phyloP scores from a whole-genome alignment of 92 coral and sea anemone species.

The Paragorgia papillata region DNA sequence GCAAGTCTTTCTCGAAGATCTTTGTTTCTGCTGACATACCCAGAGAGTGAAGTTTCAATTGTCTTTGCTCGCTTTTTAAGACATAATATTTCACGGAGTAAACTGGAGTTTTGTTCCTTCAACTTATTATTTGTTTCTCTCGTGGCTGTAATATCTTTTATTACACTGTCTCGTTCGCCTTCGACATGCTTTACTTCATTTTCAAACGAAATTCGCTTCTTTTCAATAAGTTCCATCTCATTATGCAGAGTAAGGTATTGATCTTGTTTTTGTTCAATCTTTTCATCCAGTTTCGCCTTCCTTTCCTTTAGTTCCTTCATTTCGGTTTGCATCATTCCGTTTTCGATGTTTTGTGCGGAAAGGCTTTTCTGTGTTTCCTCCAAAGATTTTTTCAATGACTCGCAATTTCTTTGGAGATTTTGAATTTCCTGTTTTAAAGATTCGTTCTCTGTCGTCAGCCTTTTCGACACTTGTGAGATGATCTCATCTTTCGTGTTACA shows the following conservation, averaged over 20 bases:
- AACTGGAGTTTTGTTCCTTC: background rate
- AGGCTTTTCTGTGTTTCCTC: background rate
- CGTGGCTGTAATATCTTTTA: background rate
- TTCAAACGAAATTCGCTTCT: constrained; percentile 14
- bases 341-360: background rate
- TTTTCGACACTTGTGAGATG: constrained; percentile 6
- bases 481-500: background rate
- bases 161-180: constrained; percentile 3
- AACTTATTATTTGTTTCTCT: constrained; percentile 1
- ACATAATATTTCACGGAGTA: background rate
- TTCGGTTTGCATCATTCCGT: background rate
- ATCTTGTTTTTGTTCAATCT: constrained; percentile 2
- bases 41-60: background rate
- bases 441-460: background rate
- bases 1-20: background rate
- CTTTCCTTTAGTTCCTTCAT: background rate
- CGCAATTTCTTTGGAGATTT: background rate
- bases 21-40: background rate
- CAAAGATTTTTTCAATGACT: constrained; percentile 14
- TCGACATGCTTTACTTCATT: background rate
- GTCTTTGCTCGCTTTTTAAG: constrained; percentile 6
- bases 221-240: constrained; percentile 3
- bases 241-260: background rate
- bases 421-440: background rate
- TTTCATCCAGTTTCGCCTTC: background rate